Base-by-base conservation (phyloP, 2,888 invertebrate genomes). In the Perizoma affinitatum region DNA sequence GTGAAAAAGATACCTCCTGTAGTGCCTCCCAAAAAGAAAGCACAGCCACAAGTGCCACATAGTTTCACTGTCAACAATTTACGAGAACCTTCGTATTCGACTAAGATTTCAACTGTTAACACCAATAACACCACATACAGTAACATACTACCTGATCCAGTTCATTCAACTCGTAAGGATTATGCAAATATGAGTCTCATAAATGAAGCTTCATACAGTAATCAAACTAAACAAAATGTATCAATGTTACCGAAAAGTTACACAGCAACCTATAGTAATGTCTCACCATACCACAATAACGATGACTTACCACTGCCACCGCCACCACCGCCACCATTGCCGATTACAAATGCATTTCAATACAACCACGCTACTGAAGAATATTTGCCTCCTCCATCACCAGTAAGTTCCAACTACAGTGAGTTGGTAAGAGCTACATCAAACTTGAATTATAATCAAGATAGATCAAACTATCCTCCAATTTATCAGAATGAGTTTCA, bases 371-470 rank as follows among this genome's bases (percentile, higher is more conserved):
- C 76, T 41, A 87, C 87, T 54, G 96, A 96, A 67, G 96, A 96
- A 73, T 92, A 96, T 66, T 94, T 95, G 58, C 96, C 96, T 22
- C 97, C 97, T 5, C 97, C 97, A 6, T 97, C 97, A 64, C 97
- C 97, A 3, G 97, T 97, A 0, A 97, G 97, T 75, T 97, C 97
- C 4, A 97, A 97, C 71, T 98, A 97, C 76, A 97, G 97, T 78
- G 97, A 97, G 87, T 88, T 97, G 58, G 93, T 96, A 55, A 93
- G 96, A 67, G 97, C 97, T 9, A 96, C 96, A 33, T 94, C 96
- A 73, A 94, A 94, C 57, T 90, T 93, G 58, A 87, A 82, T 70
- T 90, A 79, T 61, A 90, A 89, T 54, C 89, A 90, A 68, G 90
- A 88, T 8, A 80, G 93, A 66, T 93, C 94, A 68, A 94, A 95